A percentile compares a stretch with the other conserved stretches of the same genome.
Evolutionary conservation across 35 echinoderm and acorn worm species (phyloP).

Genomic region (Nesometra sesokonis): DNA sequence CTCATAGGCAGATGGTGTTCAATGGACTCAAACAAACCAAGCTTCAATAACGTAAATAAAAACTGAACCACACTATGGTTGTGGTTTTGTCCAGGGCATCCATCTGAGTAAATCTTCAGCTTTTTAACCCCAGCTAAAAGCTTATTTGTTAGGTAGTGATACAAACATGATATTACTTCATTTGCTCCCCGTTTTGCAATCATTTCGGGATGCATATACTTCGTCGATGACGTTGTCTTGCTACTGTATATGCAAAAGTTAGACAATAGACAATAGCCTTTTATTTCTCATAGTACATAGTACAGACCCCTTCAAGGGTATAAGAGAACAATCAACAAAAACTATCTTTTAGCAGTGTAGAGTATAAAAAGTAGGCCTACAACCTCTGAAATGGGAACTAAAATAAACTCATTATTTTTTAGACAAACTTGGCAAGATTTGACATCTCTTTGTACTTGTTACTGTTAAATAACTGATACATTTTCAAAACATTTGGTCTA

Average conservation of each 20-base stretch:
- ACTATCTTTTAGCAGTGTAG: too few relatives aligned
- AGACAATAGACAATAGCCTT: too few relatives aligned
- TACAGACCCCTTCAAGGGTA: too few relatives aligned
- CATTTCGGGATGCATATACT: constrained; percentile 17
- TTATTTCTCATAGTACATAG: too few relatives aligned
- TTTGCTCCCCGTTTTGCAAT: background rate
- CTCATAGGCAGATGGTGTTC: constrained; percentile 12
- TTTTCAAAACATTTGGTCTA: too few relatives aligned
- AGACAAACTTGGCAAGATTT: too few relatives aligned
- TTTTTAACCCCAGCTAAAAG: background rate
- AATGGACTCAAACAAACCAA: background rate
- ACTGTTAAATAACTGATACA: too few relatives aligned
- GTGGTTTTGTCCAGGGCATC: constrained; percentile 1
- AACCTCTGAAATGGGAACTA: too few relatives aligned
- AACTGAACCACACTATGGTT: background rate
- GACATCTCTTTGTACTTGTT: too few relatives aligned
- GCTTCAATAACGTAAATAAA: background rate
- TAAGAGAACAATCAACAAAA: too few relatives aligned
- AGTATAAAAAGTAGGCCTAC: too few relatives aligned
- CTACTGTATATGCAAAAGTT: constrained; percentile 14
- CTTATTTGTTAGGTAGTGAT: constrained; percentile 4
- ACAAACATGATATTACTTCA: constrained; percentile 13
- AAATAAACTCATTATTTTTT: too few relatives aligned
- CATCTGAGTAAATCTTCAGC: constrained; percentile 5
- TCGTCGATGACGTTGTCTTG: background rate